Percentiles rank a stretch among this genome's conserved stretches.
Conservation (phyloP, 1,140 invertebrate genomes). For the Charaxes varanes region DNA sequence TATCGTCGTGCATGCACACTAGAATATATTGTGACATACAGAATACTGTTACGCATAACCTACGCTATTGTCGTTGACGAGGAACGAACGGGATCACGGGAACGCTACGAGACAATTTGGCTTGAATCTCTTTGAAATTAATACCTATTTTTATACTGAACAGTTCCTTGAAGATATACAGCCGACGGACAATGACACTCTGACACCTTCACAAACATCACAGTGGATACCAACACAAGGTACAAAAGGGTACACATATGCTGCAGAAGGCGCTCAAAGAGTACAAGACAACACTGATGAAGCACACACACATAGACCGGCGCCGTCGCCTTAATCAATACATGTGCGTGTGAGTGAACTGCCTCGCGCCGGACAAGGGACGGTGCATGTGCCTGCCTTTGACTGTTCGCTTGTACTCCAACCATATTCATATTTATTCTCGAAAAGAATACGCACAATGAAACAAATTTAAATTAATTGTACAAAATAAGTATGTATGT, state of each 20-base stretch:
- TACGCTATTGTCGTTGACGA: slow-evolving; percentile 55
- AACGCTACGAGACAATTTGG: slow-evolving; percentile 50
- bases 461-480: too few species aligned
- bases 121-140: slow-evolving; percentile 39
- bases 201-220: slow-evolving; percentile 64
- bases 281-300: slow-evolving; percentile 52
- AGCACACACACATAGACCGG: slow-evolving; percentile 63
- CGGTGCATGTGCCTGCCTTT: slow-evolving; percentile 36
- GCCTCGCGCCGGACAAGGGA: slow-evolving; percentile 41
- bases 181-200: slow-evolving; percentile 56
- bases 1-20: slow-evolving; percentile 72
- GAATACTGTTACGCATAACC: slow-evolving; percentile 59
- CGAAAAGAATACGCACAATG: too few species aligned
- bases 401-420: slow-evolving; percentile 28
- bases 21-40: slow-evolving; percentile 70
- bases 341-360: slow-evolving; percentile 74
- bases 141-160: slow-evolving; percentile 42
- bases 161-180: slow-evolving; percentile 46
- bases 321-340: slow-evolving; percentile 73
- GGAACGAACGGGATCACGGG: slow-evolving; percentile 47
- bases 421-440: slow-evolving; percentile 2
- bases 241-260: slow-evolving; percentile 54
- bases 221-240: slow-evolving; percentile 55
- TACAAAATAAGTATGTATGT: too few species aligned
- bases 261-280: slow-evolving; percentile 37